phyloP scores from a whole-genome alignment of 2,888 invertebrate genomes.

The Esperia sulphurella region DNA sequence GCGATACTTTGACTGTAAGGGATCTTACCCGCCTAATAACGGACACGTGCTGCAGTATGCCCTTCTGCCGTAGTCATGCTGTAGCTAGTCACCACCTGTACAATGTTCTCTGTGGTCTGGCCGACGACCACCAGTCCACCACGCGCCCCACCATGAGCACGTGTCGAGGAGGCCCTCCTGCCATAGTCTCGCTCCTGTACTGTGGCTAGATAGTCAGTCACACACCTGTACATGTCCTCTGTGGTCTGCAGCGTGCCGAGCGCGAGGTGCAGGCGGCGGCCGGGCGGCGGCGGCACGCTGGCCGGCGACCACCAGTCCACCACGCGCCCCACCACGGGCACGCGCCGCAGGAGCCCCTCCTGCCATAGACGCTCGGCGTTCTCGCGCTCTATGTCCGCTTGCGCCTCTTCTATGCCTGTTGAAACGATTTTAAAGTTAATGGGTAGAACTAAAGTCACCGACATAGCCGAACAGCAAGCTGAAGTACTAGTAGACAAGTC shows the following conservation, averaged over 20 bases:
- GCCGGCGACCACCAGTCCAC: slow-evolving; percentile 97
- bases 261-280: slow-evolving; percentile 89
- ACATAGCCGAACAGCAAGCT: no score
- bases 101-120: no score
- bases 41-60: no score
- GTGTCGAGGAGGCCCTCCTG: slow-evolving; percentile 96
- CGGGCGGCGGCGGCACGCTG: slow-evolving; percentile 75
- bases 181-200: slow-evolving; percentile 81
- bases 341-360: slow-evolving; percentile 95
- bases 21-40: no score
- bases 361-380: slow-evolving; percentile 94
- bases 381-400: slow-evolving; percentile 93
- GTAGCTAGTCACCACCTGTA: no score
- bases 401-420: slow-evolving; percentile 94
- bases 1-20: no score
- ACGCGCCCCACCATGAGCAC: slow-evolving; percentile 96
- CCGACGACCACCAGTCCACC: slow-evolving; percentile 97
- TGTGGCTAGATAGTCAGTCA: no score
- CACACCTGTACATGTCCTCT: slow-evolving; percentile 82
- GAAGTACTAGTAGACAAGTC: no score
- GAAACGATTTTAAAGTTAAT: background rate
- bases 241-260: slow-evolving; percentile 85
- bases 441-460: no score
- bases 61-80: no score
- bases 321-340: slow-evolving; percentile 95